Base-by-base conservation (phyloP, 2,888 invertebrate species). In the Pheosia tremula region DNA sequence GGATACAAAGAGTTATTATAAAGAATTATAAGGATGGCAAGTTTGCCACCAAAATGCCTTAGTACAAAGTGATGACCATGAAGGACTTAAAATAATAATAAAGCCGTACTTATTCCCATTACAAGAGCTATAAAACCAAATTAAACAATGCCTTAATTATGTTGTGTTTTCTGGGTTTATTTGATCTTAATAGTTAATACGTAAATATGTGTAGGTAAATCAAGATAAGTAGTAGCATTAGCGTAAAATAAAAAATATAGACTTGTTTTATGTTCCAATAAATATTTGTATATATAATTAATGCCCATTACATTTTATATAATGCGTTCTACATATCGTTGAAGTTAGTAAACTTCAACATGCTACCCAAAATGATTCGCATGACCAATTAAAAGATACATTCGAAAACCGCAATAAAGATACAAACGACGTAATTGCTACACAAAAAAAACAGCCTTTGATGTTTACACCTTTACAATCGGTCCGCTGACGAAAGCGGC, bases 1-100 rank as follows among this genome's bases (percentile, higher is more conserved):
- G 41, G 59, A 74, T 64, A 59, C 59, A 60, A 58, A 61, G 60
- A 56, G 59, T 43, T 63, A 63, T 63, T 66, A 57, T 56, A 52
- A 60, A 56, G 50, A 57, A 57, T n/a, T 47, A n/a, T 47, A 4
- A 3, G 10, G 45, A 8, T 10, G 11, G 45, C 10, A 11, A n/a
- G 47, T 47, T 47, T 47, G 47, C 5, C 47, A 50, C 24, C 50
- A 24, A 50, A 24, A 7, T 24, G 3, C 24, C n/a, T 49, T 50
- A 8, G 24, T 50, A n/a, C n/a, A 50, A 50, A 10, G 5, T 47
- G 4, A 9, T 24, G 13, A 24, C 24, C 24, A 24, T 24, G 24
- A 24, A 24, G 24, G 24, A 24, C 24, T 24, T 24, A 24, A 24
- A 24, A 24, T 24, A 24, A 24, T 24, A 24, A 24, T 24, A 24